Evolutionary conservation across 2,113 vertebrate genomes (phyloP).

Genomic region (Spheniscus mendiculus): DNA sequence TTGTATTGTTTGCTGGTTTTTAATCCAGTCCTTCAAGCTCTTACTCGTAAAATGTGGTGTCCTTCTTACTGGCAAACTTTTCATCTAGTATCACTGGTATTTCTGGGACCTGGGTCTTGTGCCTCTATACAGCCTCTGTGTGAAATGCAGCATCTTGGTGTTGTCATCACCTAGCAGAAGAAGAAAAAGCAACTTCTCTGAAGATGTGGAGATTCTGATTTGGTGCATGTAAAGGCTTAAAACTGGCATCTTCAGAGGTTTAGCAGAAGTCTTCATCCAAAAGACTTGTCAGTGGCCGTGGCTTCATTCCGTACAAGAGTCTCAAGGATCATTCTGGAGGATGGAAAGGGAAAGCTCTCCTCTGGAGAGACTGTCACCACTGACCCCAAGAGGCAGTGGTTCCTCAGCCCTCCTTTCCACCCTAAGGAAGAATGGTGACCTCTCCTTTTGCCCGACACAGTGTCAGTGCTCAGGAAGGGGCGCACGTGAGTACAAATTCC

Average conservation of each 20-base stretch:
- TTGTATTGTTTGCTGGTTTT: background rate
- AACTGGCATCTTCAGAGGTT: background rate
- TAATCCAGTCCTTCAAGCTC: background rate
- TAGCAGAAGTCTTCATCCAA: background rate
- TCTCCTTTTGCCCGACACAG: background rate
- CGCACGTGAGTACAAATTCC: conserved; percentile 49
- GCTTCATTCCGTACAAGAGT: background rate
- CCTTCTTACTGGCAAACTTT: background rate
- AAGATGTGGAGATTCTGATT: background rate
- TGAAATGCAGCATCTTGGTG: background rate
- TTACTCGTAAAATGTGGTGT: background rate
- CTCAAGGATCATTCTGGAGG: background rate
- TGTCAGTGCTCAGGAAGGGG: conserved; percentile 19
- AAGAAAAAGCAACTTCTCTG: background rate
- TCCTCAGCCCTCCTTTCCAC: background rate
- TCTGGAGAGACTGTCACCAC: background rate
- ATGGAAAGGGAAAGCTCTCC: background rate
- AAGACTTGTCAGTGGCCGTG: background rate
- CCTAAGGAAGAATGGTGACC: background rate
- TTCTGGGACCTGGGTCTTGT: background rate
- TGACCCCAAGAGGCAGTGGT: background rate
- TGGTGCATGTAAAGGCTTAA: background rate
- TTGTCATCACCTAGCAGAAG: background rate
- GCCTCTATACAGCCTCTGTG: background rate
- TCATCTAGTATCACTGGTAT: background rate